Conservation (phyloP, 2,797 vertebrate species). For the Helarctos malayanus region DNA sequence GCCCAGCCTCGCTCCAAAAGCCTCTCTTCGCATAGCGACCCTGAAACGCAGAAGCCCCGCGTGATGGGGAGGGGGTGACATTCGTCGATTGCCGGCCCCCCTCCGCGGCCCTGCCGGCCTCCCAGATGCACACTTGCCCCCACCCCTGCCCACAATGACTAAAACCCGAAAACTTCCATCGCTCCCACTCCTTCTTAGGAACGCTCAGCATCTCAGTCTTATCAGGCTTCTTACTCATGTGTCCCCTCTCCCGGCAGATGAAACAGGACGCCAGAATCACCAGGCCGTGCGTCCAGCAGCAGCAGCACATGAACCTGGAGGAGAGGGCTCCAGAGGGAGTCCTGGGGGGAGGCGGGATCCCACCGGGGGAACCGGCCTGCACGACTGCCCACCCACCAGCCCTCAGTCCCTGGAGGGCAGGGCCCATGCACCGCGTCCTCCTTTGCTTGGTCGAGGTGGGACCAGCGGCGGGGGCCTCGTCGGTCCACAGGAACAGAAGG, state of each 20-base stretch:
- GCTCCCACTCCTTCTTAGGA: background rate
- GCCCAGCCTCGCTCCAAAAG: rapidly evolving
- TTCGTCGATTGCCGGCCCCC: background rate
- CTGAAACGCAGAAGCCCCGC: background rate
- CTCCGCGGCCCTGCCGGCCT: background rate
- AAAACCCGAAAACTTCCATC: background rate
- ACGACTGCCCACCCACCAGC: rapidly evolving
- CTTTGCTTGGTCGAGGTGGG: background rate
- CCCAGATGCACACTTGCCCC: rapidly evolving
- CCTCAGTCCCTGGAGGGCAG: background rate
- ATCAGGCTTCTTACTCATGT: background rate
- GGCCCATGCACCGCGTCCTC: rapidly evolving
- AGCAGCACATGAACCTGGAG: rapidly evolving
- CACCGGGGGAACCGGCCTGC: rapidly evolving
- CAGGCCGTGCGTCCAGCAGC: rapidly evolving
- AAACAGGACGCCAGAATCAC: background rate
- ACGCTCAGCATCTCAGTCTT: background rate
- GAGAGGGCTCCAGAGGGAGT: rapidly evolving
- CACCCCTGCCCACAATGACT: background rate
- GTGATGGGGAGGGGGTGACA: background rate
- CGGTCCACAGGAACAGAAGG: background rate
- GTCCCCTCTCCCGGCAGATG: background rate
- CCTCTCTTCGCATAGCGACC: background rate
- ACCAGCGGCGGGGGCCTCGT: background rate
- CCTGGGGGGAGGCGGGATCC: background rate